Evolutionary conservation across 2,888 invertebrate species (phyloP).

Genomic region (Chymomyza fuscimana): DNA sequence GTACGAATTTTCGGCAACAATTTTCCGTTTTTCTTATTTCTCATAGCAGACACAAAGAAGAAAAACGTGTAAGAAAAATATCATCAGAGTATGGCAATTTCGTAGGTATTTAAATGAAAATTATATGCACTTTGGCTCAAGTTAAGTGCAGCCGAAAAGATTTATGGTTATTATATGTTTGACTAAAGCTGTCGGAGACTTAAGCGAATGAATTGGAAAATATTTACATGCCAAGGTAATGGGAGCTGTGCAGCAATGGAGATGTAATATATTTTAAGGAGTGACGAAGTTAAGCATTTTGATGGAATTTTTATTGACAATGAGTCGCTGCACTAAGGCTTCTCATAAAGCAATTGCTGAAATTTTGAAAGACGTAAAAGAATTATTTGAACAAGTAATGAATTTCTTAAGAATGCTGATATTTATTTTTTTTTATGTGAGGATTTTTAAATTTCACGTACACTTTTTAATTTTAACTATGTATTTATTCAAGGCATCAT

Average conservation of each 20-base stretch:
- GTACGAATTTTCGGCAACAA: slow-evolving; percentile 21
- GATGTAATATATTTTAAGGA: not conserved
- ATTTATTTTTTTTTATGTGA: no score
- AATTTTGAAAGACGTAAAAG: no score
- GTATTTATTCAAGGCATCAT: no score
- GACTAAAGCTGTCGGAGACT: slow-evolving; percentile 9
- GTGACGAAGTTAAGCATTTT: not conserved
- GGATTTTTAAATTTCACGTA: no score
- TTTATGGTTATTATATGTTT: slow-evolving; percentile 57
- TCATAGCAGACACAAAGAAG: slow-evolving; percentile 1
- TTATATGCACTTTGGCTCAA: slow-evolving; percentile 59
- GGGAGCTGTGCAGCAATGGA: not conserved
- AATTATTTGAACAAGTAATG: no score
- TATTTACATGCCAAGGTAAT: slow-evolving; percentile 18
- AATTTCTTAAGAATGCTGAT: no score
- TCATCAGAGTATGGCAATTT: slow-evolving; percentile 28
- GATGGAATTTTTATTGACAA: not conserved
- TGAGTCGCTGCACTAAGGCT: no score
- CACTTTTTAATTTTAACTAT: no score
- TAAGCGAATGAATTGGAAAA: slow-evolving; percentile 53
- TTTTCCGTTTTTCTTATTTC: slow-evolving; percentile 19
- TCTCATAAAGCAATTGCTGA: no score
- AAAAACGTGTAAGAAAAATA: not conserved
- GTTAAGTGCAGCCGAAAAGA: slow-evolving; percentile 48
- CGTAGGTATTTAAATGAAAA: slow-evolving; percentile 68